Base-by-base conservation (phyloP, 2,888 invertebrate genomes). In the Polietes domitor region DNA sequence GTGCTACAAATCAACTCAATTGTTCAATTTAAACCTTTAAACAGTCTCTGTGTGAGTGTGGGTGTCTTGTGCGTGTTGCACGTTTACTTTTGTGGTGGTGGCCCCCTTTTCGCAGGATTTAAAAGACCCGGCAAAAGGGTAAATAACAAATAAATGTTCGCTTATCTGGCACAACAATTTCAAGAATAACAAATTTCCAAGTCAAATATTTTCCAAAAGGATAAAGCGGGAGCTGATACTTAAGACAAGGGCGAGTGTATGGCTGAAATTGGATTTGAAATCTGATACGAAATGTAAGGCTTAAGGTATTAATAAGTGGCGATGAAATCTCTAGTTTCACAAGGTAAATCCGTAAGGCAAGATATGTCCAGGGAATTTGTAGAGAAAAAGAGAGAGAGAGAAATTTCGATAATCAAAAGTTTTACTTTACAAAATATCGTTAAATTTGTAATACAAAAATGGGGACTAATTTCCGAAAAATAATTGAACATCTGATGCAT, bases 1-100 rank as follows among this genome's bases (percentile, higher is more conserved):
- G 58, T 58, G 58, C 58, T 58, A 58, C 58, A 58, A 58, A 58
- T 58, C 58, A 58, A 58, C 58, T 58, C 58, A 58, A 58, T 58
- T 58, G 58, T 58, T 58, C 58, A 58, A 58, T 58, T 58, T 58
- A 58, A 58, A 37, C 37, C 7, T 37, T 37, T 37, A 12, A 12
- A 12, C 26, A 55, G 55, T 55, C 12, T 15, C 50, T 37, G 37
- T 37, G 1, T 10, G 3, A 26, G 58, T 7, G 58, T 9, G 24
- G 12, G 15, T 53, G 9, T 2, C 53, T 21, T 21, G 19, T 47
- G 47, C 47, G 47, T 47, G 47, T n/a, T 47, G 41, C 2, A 41
- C 12, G 6, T 12, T 7, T 3, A 32, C 32, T 32, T n/a, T 41
- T 41, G 41, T 41, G 41, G n/a, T 47, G n/a, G n/a, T 15, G 47